phyloP scores from a whole-genome alignment of 2,888 invertebrate species.

The Candidula unifasciata region DNA sequence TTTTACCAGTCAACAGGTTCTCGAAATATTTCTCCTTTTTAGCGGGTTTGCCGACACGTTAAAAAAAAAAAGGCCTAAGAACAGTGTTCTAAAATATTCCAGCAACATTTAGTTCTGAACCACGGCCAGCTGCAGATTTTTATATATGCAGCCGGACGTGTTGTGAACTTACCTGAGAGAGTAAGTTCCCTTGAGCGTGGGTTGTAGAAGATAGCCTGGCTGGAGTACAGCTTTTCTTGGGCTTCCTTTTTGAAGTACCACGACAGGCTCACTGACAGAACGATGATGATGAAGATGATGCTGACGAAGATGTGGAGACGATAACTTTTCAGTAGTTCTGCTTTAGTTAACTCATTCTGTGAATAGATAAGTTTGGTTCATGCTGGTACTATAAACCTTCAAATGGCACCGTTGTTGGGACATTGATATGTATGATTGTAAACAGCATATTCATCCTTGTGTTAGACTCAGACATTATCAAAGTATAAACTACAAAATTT shows the following conservation, averaged over 20 bases:
- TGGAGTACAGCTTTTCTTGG: conserved; percentile 58
- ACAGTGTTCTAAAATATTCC: too few species aligned
- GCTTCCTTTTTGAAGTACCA: conserved; percentile 66
- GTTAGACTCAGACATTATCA: too few species aligned
- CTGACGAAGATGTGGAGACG: conserved; percentile 67
- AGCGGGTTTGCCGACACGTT: too few species aligned
- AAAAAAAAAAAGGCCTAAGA: too few species aligned
- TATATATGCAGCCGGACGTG: too few species aligned
- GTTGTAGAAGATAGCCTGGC: conserved; percentile 66
- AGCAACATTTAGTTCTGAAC: background rate
- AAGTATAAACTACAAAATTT: too few species aligned
- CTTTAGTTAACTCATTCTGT: conserved; percentile 62
- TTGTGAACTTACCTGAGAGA: conserved; percentile 35
- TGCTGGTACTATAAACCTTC: background rate
- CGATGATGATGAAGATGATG: conserved; percentile 62
- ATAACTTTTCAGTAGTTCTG: conserved; percentile 60
- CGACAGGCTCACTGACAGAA: conserved; percentile 64
- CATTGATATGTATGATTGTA: too few species aligned
- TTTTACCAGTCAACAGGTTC: too few species aligned
- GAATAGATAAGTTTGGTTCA: conserved; percentile 15
- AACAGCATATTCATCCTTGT: too few species aligned
- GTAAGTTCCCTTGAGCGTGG: conserved; percentile 56
- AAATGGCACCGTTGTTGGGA: too few species aligned
- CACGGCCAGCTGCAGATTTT: background rate
- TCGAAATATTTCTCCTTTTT: too few species aligned